Evolutionary conservation across 2,797 vertebrate genomes (phyloP).

Genomic region (Amniataba percoides): DNA sequence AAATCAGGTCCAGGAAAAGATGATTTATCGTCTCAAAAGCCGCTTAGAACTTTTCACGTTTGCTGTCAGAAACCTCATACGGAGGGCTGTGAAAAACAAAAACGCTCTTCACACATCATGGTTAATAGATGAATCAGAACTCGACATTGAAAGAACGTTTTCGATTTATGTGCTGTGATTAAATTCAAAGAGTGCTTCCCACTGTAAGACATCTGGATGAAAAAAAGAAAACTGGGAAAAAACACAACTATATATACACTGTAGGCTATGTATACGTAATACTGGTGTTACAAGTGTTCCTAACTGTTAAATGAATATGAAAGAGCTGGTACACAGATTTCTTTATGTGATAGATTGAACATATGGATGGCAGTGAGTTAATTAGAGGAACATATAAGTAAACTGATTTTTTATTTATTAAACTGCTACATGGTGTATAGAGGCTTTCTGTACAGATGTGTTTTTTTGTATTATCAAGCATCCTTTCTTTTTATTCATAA

Average conservation of each 20-base stretch:
- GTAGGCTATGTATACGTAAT: no score
- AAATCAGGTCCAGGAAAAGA: background rate
- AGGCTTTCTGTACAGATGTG: background rate
- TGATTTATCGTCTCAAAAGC: conserved; percentile 13
- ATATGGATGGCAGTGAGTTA: conserved; percentile 6
- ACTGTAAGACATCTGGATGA: conserved; percentile 13
- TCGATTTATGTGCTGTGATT: conserved; percentile 19
- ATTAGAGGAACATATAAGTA: background rate
- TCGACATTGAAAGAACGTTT: conserved; percentile 44
- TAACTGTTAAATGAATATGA: background rate
- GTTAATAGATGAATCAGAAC: conserved; percentile 54
- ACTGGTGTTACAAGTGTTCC: background rate
- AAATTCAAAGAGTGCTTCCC: conserved; percentile 19
- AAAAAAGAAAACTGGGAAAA: background rate
- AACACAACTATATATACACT: background rate
- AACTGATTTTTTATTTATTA: conserved; percentile 1
- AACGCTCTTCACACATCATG: conserved; percentile 46
- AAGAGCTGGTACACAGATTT: background rate
- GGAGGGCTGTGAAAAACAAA: conserved; percentile 25
- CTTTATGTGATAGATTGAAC: background rate
- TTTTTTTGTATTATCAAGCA: conserved; percentile 1
- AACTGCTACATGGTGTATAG: background rate
- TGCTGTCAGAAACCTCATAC: conserved; percentile 39
- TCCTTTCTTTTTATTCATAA: background rate
- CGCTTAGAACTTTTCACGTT: conserved; percentile 52